Percentiles rank a stretch among this genome's conserved stretches.
Evolutionary conservation across 2,888 invertebrate genomes (phyloP).

Genomic region (Eurytoma californica): DNA sequence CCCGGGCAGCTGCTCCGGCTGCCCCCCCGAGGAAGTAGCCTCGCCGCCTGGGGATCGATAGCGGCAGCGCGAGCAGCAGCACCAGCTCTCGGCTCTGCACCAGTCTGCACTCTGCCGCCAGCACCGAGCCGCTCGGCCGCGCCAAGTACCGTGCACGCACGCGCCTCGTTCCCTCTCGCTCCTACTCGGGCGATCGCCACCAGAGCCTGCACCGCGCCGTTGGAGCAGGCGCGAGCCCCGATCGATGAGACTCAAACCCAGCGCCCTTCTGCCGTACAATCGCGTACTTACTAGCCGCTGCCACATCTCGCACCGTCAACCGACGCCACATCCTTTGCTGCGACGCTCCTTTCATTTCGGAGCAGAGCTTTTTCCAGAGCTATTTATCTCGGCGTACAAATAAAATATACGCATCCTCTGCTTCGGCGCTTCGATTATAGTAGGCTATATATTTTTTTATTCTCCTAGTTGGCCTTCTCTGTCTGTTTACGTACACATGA

Average conservation of each 20-base stretch:
- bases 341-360: neutral
- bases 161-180: neutral
- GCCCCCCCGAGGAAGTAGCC: neutral
- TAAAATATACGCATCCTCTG: neutral
- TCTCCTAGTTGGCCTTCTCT: slow-evolving; percentile 3
- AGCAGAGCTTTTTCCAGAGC: neutral
- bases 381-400: neutral
- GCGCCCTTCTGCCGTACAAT: too few relatives aligned
- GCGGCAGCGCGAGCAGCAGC: too few relatives aligned
- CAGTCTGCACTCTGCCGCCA: neutral
- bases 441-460: neutral
- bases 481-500: slow-evolving; percentile 37
- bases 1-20: neutral
- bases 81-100: too few relatives aligned
- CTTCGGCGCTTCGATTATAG: too few relatives aligned
- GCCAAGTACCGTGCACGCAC: neutral
- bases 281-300: too few relatives aligned
- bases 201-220: neutral
- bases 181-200: neutral
- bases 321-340: too few relatives aligned
- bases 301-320: too few relatives aligned
- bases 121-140: neutral
- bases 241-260: neutral
- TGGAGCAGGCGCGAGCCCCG: neutral
- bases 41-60: too few relatives aligned